Evolutionary conservation across 2,888 invertebrate genomes (phyloP), one percentile per base, ranked within the genome.

Genomic region (Polymixis lichenea): DNA sequence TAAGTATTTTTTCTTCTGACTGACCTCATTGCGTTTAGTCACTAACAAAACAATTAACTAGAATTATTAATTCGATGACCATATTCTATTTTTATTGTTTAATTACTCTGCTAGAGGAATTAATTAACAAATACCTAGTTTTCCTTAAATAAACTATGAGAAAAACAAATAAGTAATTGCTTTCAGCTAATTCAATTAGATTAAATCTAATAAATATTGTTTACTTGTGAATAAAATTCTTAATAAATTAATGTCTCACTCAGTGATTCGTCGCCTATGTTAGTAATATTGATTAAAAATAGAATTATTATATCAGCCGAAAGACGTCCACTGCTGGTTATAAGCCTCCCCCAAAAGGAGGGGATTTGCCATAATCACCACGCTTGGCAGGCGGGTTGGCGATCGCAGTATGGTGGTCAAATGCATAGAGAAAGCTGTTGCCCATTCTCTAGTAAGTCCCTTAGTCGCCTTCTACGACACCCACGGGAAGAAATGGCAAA

Each of bases 261-360:
- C 75, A 58, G 25, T 22, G 11, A 1, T 68, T 38, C 6, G 19
- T 32, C 2, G 32, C 13, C 9, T 17, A 56, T 58, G 9, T 43
- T 53, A 43, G 60, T 38, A 64, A 55, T 22, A 56, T n/a, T 28
- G 22, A 51, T 75, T 62, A n/a, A 75, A 75, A 65, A 75, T 64
- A 75, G 64, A 75, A n/a, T n/a, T n/a, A n/a, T n/a, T n/a, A n/a
- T n/a, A n/a, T n/a, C n/a, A n/a, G n/a, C n/a, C n/a, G n/a, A n/a
- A n/a, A n/a, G n/a, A n/a, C n/a, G n/a, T n/a, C n/a, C n/a, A n/a
- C n/a, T n/a, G n/a, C n/a, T n/a, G n/a, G n/a, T n/a, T n/a, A n/a
- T n/a, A n/a, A n/a, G n/a, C n/a, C n/a, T n/a, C n/a, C n/a, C n/a
- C n/a, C n/a, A n/a, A n/a, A n/a, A n/a, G n/a, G n/a, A n/a, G n/a